Base-by-base conservation (phyloP, 2,113 vertebrate species). In the Aegypius monachus region DNA sequence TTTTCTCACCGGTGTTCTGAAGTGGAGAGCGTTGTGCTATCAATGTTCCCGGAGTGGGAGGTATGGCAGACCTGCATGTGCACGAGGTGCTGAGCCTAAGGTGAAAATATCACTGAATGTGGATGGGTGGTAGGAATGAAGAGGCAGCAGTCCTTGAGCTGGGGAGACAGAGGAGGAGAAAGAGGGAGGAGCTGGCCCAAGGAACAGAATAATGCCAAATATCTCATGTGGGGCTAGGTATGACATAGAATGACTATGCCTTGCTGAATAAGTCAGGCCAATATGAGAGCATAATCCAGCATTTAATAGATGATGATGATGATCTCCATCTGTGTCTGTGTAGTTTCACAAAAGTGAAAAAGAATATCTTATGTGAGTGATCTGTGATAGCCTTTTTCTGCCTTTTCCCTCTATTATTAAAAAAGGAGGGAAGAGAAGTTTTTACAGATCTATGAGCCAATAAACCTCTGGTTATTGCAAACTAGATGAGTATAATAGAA, bases 21-120 rank as follows among this genome's bases (percentile, higher is more conserved):
- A 27, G 29, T 1, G 1, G 15, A n/a, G 11, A 48, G 15, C 0
- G 0, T 16, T 59, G 34, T 36, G 8, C 34, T 55, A 6, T 22
- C 31, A 29, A 8, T 17, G 53, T 6, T 77, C 34, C 29, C 2
- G 4, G 59, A 48, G 43, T 0, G 0, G 42, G 32, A 77, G 42
- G 13, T 19, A 5, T 6, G 32, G 48, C 47, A 90, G n/a, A 43
- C 13, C 45, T 26, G 9, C 0, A 0, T 18, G 19, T 50, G 20
- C 16, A 27, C 0, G 0, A 38, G 13, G 11, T 16, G 18, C n/a
- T 50, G 48, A 81, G 55, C 45, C 36, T 27, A 6, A 79, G 52
- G 16, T 29, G 55, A 52, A 72, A 89, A 38, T 17, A 17, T 59
- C 43, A 26, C 32, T 40, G 31, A 47, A 19, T 4, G 4, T 75